Evolutionary conservation across 2,797 vertebrate genomes (phyloP).

Genomic region (Pseudomugil tenellus): DNA sequence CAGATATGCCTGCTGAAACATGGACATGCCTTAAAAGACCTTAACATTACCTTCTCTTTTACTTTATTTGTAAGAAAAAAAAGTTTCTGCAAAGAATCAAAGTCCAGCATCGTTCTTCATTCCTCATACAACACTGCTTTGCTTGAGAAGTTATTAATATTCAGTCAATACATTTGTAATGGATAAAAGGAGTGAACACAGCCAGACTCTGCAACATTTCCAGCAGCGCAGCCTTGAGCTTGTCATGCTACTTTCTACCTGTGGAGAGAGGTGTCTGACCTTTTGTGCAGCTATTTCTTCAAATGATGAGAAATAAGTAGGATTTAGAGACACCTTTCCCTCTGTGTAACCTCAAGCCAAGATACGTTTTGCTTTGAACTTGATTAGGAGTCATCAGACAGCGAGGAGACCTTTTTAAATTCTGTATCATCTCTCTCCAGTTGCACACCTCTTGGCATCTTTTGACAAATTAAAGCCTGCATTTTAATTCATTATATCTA

Average conservation of each 20-base stretch:
- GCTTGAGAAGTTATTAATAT: not conserved
- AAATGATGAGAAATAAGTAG: conserved; percentile 34
- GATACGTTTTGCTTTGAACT: conserved; percentile 30
- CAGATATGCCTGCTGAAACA: not conserved
- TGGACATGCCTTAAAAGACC: not conserved
- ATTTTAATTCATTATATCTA: not conserved
- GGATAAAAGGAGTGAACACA: not conserved
- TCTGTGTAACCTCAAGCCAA: conserved; percentile 27
- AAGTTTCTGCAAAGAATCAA: not conserved
- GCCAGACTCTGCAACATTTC: conserved; percentile 22
- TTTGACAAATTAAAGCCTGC: conserved; percentile 17
- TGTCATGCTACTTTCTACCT: conserved; percentile 8
- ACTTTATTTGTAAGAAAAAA: not conserved
- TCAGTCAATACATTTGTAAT: not conserved
- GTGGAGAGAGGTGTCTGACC: not conserved
- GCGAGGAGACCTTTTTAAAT: conserved; percentile 23
- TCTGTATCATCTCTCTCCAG: conserved; percentile 2
- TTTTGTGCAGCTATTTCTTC: conserved; percentile 7
- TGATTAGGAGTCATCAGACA: conserved; percentile 40
- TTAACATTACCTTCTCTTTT: too few species aligned
- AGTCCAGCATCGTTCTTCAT: too few species aligned
- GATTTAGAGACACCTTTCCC: conserved; percentile 18
- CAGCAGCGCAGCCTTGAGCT: conserved; percentile 2
- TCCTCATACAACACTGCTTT: not conserved
- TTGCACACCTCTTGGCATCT: conserved; percentile 25